Base-by-base conservation (phyloP, 2,888 invertebrate species). In the Bhutanitis thaidina region DNA sequence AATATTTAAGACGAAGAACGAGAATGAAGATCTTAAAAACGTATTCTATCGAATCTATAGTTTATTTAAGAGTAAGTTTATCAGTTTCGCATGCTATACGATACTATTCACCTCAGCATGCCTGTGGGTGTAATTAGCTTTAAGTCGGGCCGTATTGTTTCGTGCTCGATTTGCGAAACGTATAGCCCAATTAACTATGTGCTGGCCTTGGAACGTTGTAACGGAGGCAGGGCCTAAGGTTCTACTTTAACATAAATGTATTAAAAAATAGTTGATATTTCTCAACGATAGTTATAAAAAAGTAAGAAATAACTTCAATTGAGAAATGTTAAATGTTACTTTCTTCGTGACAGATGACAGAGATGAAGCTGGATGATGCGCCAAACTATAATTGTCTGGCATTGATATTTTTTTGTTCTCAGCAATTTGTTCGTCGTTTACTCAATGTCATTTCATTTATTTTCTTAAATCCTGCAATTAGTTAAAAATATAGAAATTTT, bases 171-270 rank as follows among this genome's bases (percentile, higher is more conserved):
- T 69, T 65, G 64, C 65, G 58, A 64, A 65, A 64, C 59, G 65
- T 55, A 58, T 57, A 65, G 52, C 49, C 62, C 58, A 67, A 73
- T 76, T 76, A 70, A 64, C 66, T 58, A 20, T 55, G 56, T 52
- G 41, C 38, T 59, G 60, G 60, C 71, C 69, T 72, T 71, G 69
- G 55, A 49, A 36, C 39, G 47, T 49, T 56, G 50, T 43, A 43
- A 49, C 46, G 52, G 41, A 43, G 51, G 10, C 49, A 51, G 46
- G 46, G 45, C 52, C 25, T 45, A 53, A 41, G 47, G 38, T 49
- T 50, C 47, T 48, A 20, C 48, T 49, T 20, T 37, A 45, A 43
- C 41, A 13, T 43, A 43, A 27, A 32, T 34, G n/a, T 7, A 43
- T 37, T 14, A 40, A 25, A 29, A 39, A 36, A 10, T 16, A 1